Conservation (phyloP, 2,113 vertebrate genomes). For the Phyllostomus discolor region DNA sequence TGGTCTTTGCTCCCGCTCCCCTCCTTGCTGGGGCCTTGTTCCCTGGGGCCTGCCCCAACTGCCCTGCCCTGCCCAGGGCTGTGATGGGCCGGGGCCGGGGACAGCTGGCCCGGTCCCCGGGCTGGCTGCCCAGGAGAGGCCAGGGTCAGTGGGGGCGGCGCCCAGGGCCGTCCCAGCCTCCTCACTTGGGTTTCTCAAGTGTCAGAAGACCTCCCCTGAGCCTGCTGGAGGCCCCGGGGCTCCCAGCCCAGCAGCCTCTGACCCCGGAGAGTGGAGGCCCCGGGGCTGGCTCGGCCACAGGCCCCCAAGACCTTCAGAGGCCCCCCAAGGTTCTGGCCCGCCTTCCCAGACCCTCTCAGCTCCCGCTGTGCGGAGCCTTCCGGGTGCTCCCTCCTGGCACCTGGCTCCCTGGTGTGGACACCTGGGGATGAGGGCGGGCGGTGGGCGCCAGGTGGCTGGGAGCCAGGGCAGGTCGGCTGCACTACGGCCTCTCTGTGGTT, state of each 20-base stretch:
- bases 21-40: not conserved
- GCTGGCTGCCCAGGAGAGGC: conserved; percentile 81
- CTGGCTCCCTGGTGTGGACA: not conserved
- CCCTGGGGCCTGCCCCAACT: not conserved
- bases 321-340: not conserved
- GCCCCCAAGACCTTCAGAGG: too few species aligned
- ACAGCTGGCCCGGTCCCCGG: conserved; percentile 34
- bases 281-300: not conserved
- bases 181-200: not conserved
- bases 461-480: not conserved
- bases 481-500: not conserved
- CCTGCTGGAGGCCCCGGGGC: conserved; percentile 6
- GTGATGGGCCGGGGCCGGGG: conserved; percentile 66
- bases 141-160: not conserved
- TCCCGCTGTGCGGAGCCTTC: too few species aligned
- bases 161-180: not conserved
- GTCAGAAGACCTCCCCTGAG: not conserved
- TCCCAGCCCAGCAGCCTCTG: conserved; percentile 44
- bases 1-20: not conserved
- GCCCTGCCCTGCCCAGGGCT: not conserved
- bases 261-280: conserved; percentile 9
- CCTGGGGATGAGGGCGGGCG: too few species aligned
- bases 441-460: not conserved
- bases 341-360: too few species aligned
- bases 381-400: too few species aligned